Conservation (phyloP, 2,113 vertebrate species). For the Gnathonemus echidnorhynchus region DNA sequence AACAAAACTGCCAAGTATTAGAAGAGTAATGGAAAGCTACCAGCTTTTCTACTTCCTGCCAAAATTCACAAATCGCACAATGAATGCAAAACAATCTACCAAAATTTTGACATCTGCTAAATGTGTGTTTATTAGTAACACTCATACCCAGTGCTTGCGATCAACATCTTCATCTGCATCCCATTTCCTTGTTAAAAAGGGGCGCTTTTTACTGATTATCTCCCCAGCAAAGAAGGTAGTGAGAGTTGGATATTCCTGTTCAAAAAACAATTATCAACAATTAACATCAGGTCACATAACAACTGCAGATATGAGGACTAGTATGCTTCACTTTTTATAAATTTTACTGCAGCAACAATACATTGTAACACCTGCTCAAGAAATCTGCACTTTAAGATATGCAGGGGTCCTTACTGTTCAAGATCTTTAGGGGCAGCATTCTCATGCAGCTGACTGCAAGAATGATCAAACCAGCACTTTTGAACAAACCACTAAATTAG, state of each 20-base stretch:
- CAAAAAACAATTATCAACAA: background rate
- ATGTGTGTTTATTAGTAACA: background rate
- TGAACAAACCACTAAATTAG: background rate
- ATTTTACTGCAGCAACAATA: background rate
- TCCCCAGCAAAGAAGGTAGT: slow-evolving; percentile 98
- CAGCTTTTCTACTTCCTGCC: background rate
- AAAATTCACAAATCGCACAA: background rate
- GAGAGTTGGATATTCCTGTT: slow-evolving; percentile 92
- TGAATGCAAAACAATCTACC: background rate
- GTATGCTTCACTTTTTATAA: background rate
- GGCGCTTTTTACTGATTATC: slow-evolving; percentile 92
- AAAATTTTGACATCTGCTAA: background rate
- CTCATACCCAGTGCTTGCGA: slow-evolving; percentile 89
- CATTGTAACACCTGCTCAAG: background rate
- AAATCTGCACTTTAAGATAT: background rate
- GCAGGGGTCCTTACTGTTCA: background rate
- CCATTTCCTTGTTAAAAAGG: slow-evolving; percentile 96
- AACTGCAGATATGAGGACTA: background rate
- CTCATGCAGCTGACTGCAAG: background rate
- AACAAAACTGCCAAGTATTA: background rate
- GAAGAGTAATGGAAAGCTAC: background rate
- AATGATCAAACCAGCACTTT: background rate
- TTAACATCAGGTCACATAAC: background rate
- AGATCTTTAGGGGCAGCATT: background rate
- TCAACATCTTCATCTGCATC: slow-evolving; percentile 97